These are phyloP conservation scores for Lordiphosa mommai DNA, from an alignment of 1,140 invertebrate species.

Conservation along the genomic window DNA sequence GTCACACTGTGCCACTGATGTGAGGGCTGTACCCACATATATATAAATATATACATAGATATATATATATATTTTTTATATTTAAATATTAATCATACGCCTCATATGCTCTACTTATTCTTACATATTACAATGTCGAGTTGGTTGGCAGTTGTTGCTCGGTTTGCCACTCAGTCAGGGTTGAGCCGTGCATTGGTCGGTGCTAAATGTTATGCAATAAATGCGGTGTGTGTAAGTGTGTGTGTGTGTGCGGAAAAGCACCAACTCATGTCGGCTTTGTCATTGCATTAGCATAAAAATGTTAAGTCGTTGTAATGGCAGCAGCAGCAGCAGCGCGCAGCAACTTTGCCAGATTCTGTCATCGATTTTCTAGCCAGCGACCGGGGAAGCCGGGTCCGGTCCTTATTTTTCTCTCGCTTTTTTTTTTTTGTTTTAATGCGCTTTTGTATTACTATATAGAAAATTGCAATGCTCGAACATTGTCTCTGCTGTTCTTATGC, in stretches of 20 bases:
- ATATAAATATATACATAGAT: not conserved
- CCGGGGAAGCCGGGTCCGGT: too few species aligned
- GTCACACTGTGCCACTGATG: conserved; percentile 1
- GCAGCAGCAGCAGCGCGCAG: conserved; percentile 5
- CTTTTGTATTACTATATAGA: too few species aligned
- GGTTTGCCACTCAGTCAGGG: not conserved
- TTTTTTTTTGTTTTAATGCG: too few species aligned
- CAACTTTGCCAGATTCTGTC: conserved; percentile 16
- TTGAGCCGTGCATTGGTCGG: conserved; percentile 5
- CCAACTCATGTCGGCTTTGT: conserved; percentile 47
- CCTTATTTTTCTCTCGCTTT: not conserved
- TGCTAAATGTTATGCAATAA: conserved; percentile 44
- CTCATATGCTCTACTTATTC: conserved; percentile 58
- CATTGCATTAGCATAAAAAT: conserved; percentile 58
- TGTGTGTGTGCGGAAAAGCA: conserved; percentile 7
- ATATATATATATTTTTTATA: conserved; percentile 5
- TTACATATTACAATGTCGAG: conserved; percentile 52
- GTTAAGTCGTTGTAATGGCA: conserved; percentile 46
- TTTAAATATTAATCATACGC: conserved; percentile 60
- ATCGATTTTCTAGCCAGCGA: conserved; percentile 31
- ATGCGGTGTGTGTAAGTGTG: not conserved
- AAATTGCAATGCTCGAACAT: too few species aligned
- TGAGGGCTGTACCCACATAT: not conserved
- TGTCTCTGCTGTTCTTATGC: too few species aligned
- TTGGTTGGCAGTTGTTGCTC: conserved; percentile 29